These are phyloP conservation scores for Pammene fasciana DNA, from an alignment of 2,888 invertebrate genomes.

Conservation along the genomic window DNA sequence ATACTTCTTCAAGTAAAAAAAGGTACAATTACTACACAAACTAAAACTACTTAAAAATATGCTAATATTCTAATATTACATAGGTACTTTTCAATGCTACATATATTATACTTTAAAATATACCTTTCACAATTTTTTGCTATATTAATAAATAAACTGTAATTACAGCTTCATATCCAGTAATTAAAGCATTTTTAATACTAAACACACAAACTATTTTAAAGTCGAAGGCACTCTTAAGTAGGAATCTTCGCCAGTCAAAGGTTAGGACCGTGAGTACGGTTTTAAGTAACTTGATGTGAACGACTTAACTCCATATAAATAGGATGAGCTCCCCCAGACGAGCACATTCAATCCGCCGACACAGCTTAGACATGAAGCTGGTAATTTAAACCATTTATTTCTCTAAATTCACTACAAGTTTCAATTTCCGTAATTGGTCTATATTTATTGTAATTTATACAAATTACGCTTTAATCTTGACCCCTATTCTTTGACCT, in stretches of 20 bases:
- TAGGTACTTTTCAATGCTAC: no score
- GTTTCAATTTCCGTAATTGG: slow-evolving; percentile 26
- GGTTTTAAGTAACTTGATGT: slow-evolving; percentile 66
- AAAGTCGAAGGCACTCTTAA: slow-evolving; percentile 28
- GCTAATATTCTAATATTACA: no score
- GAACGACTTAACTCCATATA: slow-evolving; percentile 78
- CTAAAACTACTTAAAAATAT: no score
- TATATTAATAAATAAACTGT: no score
- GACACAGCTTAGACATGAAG: slow-evolving; percentile 76
- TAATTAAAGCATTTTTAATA: not conserved
- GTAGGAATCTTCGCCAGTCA: slow-evolving; percentile 57
- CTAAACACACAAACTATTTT: not conserved
- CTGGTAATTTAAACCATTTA: slow-evolving; percentile 63
- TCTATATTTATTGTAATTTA: slow-evolving; percentile 22
- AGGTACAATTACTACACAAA: no score
- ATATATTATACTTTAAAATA: no score
- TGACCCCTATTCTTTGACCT: slow-evolving; percentile 20
- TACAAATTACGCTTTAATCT: slow-evolving; percentile 23
- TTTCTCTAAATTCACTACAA: slow-evolving; percentile 8
- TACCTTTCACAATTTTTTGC: no score
- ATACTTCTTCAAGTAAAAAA: no score
- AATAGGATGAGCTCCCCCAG: slow-evolving; percentile 67
- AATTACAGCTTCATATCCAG: no score
- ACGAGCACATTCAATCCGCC: slow-evolving; percentile 64
- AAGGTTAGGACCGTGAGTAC: slow-evolving; percentile 77